Base-by-base conservation (phyloP, 2,888 invertebrate genomes). In the Drosophila affinis region DNA sequence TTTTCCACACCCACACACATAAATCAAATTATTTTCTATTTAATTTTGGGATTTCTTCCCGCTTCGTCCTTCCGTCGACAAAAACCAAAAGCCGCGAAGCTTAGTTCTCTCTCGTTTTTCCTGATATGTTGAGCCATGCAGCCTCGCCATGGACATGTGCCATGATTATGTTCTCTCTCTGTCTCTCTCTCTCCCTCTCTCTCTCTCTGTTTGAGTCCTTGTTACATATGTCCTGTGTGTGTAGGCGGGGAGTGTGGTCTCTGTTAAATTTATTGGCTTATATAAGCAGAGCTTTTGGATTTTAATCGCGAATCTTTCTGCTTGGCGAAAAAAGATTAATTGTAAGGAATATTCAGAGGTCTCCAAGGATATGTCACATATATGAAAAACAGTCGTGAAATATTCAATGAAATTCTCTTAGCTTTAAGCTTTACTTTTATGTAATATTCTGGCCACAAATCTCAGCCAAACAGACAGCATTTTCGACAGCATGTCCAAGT, bases 11-110 rank as follows among this genome's bases (percentile, higher is more conserved):
- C 64, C 55, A 57, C 60, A 51, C 21, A 52, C 76, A 81, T 78
- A 76, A 78, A 74, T 81, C 79, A 79, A 79, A 76, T 78, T 64
- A 76, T 79, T 62, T 76, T 68, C 71, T 78, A 78, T 81, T 76
- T 81, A 81, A 81, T 74, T 81, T 81, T 21, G 55, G 60, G 76
- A 52, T 67, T 74, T 61, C 49, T 64, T 61, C 14, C 14, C n/a
- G 6, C 5, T 1, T 2, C 24, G 6, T 27, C 29, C 39, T 39
- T 39, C n/a, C 48, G 59, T 46, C 75, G 74, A 74, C 75, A 61
- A 74, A 74, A 74, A 72, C 80, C 62, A 72, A 77, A 75, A 75
- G 62, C 75, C 72, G 67, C 55, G 59, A 67, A 59, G 68, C 78
- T 72, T 68, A 68, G 78, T 68, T 63, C 24, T 64, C 53, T 45